phyloP scores from a whole-genome alignment of 2,888 invertebrate species.

The Rhaphigaster nebulosa region DNA sequence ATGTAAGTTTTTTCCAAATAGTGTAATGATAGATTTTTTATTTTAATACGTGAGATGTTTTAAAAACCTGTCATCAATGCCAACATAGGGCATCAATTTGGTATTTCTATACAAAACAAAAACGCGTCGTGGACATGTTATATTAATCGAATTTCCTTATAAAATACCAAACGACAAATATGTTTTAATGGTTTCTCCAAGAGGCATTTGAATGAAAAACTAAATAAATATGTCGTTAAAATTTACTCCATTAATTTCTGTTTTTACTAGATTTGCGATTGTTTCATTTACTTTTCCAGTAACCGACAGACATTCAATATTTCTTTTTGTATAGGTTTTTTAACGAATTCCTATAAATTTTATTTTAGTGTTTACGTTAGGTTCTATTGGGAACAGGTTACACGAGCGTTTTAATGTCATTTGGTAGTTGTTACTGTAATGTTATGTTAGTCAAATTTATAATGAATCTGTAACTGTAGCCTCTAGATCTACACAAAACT shows the following conservation, averaged over 20 bases:
- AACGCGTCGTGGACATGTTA: not conserved
- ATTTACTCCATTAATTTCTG: not conserved
- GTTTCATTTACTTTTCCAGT: not conserved
- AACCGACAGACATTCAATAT: not conserved
- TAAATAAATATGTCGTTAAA: not conserved
- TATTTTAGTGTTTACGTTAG: not conserved
- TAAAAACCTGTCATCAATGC: not conserved
- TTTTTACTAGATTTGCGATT: not conserved
- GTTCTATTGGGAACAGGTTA: not conserved
- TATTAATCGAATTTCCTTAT: not conserved
- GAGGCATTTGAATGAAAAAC: too few species aligned
- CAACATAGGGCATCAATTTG: not conserved
- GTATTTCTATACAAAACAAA: not conserved
- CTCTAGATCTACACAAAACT: not conserved
- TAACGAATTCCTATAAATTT: not conserved
- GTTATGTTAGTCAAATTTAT: not conserved
- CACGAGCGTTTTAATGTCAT: not conserved
- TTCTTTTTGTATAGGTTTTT: not conserved
- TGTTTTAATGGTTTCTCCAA: not conserved
- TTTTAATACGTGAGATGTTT: not conserved
- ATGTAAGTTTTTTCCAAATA: constrained; percentile 26
- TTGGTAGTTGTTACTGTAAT: not conserved
- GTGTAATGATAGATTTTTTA: not conserved
- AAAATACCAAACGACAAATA: not conserved
- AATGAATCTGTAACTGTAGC: not conserved